phyloP scores from a whole-genome alignment of 2,888 invertebrate species.

The Pantelozetes paolii region DNA sequence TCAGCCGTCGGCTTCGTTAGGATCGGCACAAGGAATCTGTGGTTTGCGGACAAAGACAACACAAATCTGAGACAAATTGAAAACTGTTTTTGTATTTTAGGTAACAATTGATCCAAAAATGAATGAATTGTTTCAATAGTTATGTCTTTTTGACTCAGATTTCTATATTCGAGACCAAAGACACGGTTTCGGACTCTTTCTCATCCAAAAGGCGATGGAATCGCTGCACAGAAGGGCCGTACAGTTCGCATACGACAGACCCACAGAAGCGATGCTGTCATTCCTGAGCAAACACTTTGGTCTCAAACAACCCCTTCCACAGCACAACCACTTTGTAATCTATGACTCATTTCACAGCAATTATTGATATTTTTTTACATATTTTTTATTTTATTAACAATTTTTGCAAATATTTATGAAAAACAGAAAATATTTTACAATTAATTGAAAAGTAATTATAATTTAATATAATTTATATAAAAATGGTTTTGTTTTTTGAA shows the following conservation, averaged over 20 bases:
- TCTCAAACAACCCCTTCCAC: slow-evolving; percentile 35
- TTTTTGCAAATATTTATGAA: too few species aligned
- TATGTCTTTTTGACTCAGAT: slow-evolving; percentile 27
- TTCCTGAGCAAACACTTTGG: slow-evolving; percentile 40
- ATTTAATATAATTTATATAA: not conserved
- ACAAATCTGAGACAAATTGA: slow-evolving; percentile 25
- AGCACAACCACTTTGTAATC: slow-evolving; percentile 43
- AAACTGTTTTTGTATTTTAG: slow-evolving; percentile 42
- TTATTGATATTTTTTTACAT: not conserved
- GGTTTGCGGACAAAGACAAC: slow-evolving; percentile 25
- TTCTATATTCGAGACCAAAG: slow-evolving; percentile 39
- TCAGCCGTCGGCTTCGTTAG: slow-evolving; percentile 39
- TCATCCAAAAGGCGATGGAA: slow-evolving; percentile 20
- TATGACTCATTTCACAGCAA: slow-evolving; percentile 24
- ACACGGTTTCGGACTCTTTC: slow-evolving; percentile 37
- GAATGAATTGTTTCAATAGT: not conserved
- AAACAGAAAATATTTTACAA: too few species aligned
- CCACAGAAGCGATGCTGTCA: slow-evolving; percentile 40
- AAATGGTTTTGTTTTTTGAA: slow-evolving; percentile 1
- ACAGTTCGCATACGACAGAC: slow-evolving; percentile 42
- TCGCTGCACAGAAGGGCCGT: not conserved
- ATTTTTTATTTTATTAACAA: not conserved
- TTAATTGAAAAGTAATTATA: too few species aligned
- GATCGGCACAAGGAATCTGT: slow-evolving; percentile 39
- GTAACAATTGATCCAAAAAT: slow-evolving; percentile 1